Conservation (phyloP, 2,113 vertebrate genomes). For the Phrynosoma platyrhinos region DNA sequence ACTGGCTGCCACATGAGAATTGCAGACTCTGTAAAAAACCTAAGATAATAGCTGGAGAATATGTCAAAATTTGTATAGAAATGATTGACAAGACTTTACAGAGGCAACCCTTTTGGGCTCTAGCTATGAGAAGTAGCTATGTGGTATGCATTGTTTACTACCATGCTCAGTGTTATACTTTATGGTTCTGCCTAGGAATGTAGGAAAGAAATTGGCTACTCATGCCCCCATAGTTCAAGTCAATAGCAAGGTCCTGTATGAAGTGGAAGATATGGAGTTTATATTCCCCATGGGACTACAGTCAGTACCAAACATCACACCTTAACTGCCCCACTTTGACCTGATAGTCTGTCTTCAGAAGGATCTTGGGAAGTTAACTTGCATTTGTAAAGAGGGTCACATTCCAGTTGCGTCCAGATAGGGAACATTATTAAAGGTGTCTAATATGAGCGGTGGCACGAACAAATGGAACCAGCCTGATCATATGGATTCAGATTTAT, state of each 20-base stretch:
- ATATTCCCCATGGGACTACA: constrained; percentile 53
- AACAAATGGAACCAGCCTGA: constrained; percentile 31
- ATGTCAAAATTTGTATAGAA: not conserved
- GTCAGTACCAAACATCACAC: constrained; percentile 61
- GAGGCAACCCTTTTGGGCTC: not conserved
- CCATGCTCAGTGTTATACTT: not conserved
- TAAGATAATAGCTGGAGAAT: not conserved
- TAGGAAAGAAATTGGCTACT: constrained; percentile 41
- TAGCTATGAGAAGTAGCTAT: not conserved
- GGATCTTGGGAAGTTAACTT: constrained; percentile 56
- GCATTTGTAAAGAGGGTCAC: constrained; percentile 54
- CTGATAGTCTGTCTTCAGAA: constrained; percentile 64
- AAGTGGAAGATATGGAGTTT: constrained; percentile 35
- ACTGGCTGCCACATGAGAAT: not conserved
- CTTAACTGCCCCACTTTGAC: constrained; percentile 67
- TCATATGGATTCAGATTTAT: constrained; percentile 51
- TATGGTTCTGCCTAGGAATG: constrained; percentile 54
- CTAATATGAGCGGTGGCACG: not conserved
- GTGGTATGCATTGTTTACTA: not conserved
- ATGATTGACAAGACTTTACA: not conserved
- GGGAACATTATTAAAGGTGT: constrained; percentile 37
- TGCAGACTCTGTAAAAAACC: not conserved
- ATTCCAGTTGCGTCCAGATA: constrained; percentile 41
- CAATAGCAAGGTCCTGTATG: constrained; percentile 50
- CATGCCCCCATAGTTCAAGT: constrained; percentile 38